Conservation (phyloP, 2,888 invertebrate genomes). For the Mythimna impura region DNA sequence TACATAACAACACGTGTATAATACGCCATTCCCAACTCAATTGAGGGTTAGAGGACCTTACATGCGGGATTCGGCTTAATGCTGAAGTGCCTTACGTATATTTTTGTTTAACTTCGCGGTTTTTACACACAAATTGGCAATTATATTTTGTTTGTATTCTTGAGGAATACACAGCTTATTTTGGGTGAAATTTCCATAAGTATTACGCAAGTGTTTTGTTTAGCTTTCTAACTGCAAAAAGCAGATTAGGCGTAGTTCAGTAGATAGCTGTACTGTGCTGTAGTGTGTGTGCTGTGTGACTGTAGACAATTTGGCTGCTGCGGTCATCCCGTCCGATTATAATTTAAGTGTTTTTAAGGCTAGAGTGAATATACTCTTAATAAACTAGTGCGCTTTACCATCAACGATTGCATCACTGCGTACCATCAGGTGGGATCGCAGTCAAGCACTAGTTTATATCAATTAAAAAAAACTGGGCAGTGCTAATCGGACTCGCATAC, state of each 20-base stretch:
- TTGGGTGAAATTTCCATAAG: not conserved
- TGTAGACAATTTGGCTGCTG: no score
- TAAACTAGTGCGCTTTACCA: no score
- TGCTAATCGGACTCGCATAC: no score
- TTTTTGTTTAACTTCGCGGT: not conserved
- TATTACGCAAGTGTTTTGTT: not conserved
- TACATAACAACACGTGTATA: not conserved
- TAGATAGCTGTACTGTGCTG: no score
- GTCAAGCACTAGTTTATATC: no score
- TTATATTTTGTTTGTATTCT: not conserved
- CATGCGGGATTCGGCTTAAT: not conserved
- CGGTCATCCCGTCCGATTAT: no score
- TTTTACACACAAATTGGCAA: slow-evolving; percentile 10
- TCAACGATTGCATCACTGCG: no score
- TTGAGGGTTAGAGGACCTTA: not conserved
- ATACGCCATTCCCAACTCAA: slow-evolving; percentile 8
- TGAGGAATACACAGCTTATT: not conserved
- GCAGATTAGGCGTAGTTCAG: not conserved
- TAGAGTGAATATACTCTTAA: no score
- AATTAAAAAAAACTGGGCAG: no score
- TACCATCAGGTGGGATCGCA: no score
- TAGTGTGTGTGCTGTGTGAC: no score
- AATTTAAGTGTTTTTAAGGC: no score
- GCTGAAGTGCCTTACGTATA: not conserved
- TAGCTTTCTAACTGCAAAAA: not conserved